These are phyloP conservation scores for Sialis lutaria DNA, from an alignment of 2,888 invertebrate genomes.

Conservation along the genomic window DNA sequence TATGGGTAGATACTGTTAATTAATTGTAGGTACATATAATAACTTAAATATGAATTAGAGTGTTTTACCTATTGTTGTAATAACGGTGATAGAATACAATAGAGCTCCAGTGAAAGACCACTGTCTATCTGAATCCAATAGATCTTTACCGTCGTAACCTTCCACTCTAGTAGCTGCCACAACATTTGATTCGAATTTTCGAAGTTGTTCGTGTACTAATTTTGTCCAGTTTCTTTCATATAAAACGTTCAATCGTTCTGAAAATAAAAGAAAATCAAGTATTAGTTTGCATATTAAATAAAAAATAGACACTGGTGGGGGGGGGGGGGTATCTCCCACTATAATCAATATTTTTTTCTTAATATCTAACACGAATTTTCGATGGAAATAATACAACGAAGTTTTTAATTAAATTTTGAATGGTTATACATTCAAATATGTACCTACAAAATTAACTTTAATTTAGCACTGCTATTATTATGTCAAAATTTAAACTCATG, in stretches of 20 bases:
- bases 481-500: too few species aligned
- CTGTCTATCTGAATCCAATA: slow-evolving; percentile 20
- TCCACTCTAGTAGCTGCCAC: slow-evolving; percentile 51
- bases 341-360: too few species aligned
- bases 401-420: too few species aligned
- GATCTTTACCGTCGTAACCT: slow-evolving; percentile 19
- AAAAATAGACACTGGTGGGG: too few species aligned
- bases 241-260: slow-evolving; percentile 64
- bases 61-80: slow-evolving; percentile 71
- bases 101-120: slow-evolving; percentile 77
- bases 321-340: too few species aligned
- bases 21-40: not conserved
- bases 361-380: too few species aligned
- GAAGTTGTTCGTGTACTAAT: slow-evolving; percentile 57
- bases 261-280: slow-evolving; percentile 12
- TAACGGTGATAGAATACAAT: slow-evolving; percentile 70
- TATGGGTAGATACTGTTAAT: not conserved
- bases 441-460: too few species aligned
- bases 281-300: not conserved
- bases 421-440: too few species aligned
- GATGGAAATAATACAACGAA: too few species aligned
- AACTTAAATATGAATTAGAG: not conserved
- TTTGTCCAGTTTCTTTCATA: slow-evolving; percentile 74
- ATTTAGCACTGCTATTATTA: too few species aligned
- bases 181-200: slow-evolving; percentile 63